Evolutionary conservation across 2,888 invertebrate genomes (phyloP), one percentile per base, ranked within the genome.

Genomic region (Dendrolimus pini): DNA sequence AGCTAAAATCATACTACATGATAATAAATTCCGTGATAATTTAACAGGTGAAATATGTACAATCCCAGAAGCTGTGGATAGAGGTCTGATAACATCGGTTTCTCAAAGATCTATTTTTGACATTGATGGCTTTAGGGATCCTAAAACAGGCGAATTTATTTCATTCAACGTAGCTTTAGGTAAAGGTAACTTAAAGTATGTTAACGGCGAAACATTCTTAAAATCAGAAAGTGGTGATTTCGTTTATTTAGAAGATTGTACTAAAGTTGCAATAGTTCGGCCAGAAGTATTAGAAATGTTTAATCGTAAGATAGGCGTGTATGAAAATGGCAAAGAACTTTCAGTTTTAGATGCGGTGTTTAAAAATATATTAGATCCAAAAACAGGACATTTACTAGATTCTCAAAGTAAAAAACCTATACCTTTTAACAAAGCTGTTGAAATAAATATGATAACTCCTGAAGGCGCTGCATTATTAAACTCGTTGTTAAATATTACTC

Each of bases 41-140:
- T 90, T 93, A 65, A 95, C 95, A 0, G 93, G 93, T 55, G 95
- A 96, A 83, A 88, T 94, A 13, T 92, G 96, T 61, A 92, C 94
- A 30, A 93, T 98, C 62, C 93, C 94, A 14, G 97, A 98, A 78
- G 99, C 99, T 0, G 96, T 97, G 13, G 95, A 96, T 74, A 94
- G 95, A 61, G 98, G 98, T 64, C 93, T 97, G 55, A 95, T 99
- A 60, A 95, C 95, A 41, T 97, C 97, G 1, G 95, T 98, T 18
- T 93, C 95, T 7, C 95, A 96, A 77, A 95, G 95, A 80, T 96
- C 96, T 1, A 95, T 98, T 68, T 98, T 98, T 77, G 96, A 97
- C 80, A 96, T 98, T 62, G 97, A 97, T 69, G 98, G 96, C 58
- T 96, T 98, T 77, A 95, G 95, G 76, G 96, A 97, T 82, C 94